Conservation (phyloP, 2,797 vertebrate species). For the Neopelma chrysocephalum region DNA sequence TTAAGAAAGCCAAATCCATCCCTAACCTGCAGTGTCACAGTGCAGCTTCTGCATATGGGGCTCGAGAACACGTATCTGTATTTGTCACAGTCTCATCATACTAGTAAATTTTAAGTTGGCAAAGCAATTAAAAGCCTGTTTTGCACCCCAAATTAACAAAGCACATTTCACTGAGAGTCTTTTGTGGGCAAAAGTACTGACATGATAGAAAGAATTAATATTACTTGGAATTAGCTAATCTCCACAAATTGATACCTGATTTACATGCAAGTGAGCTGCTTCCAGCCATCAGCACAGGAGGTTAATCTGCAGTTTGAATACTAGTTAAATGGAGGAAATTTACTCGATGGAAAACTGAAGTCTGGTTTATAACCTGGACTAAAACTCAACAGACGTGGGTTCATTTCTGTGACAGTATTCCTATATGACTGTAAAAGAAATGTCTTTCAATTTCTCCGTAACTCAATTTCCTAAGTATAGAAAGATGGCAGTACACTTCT, state of each 20-base stretch:
- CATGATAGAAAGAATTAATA: neutral
- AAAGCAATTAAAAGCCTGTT: neutral
- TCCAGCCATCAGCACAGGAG: neutral
- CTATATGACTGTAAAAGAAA: neutral
- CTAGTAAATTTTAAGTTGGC: neutral
- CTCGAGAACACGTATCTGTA: neutral
- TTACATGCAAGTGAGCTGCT: neutral
- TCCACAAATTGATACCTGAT: neutral
- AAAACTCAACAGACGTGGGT: neutral
- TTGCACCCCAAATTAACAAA: neutral
- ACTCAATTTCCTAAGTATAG: neutral
- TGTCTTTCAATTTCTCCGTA: neutral
- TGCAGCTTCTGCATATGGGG: neutral
- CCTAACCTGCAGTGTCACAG: neutral
- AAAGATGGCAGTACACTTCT: neutral
- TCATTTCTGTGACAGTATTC: neutral
- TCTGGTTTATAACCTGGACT: neutral
- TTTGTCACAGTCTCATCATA: neutral
- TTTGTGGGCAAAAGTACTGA: neutral
- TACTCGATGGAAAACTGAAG: neutral
- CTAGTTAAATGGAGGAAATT: neutral
- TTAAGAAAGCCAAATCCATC: neutral
- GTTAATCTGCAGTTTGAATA: conserved; percentile 1
- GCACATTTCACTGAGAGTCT: neutral
- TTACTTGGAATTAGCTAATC: neutral